These are phyloP conservation scores for Lathronympha strigana DNA, from an alignment of 2,888 invertebrate species.

Conservation along the genomic window DNA sequence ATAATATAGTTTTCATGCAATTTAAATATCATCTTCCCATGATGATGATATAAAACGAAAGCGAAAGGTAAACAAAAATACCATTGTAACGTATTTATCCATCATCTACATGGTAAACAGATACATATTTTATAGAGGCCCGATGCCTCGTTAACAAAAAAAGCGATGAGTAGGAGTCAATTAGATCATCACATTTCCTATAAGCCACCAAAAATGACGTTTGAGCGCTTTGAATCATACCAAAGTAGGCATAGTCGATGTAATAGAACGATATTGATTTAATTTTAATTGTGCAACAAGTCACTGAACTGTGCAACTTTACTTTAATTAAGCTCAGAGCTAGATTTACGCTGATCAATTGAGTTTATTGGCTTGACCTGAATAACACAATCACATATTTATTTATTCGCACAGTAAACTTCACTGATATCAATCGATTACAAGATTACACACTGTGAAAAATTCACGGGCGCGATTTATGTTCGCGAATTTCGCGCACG, in stretches of 20 bases:
- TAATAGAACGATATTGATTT: constrained; percentile 14
- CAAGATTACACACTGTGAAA: constrained; percentile 50
- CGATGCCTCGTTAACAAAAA: constrained; percentile 28
- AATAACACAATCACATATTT: constrained; percentile 54
- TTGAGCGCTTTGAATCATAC: constrained; percentile 53
- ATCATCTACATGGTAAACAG: constrained; percentile 4
- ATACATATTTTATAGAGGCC: constrained; percentile 14
- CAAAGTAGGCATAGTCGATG: constrained; percentile 12
- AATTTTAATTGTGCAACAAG: constrained; percentile 31
- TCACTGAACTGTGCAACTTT: constrained; percentile 49
- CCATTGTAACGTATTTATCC: no score
- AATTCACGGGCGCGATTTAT: constrained; percentile 47
- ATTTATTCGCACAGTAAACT: constrained; percentile 36
- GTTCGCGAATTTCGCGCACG: constrained; percentile 60
- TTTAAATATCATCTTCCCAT: no score
- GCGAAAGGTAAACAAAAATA: no score
- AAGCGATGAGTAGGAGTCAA: constrained; percentile 63
- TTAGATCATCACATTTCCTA: constrained; percentile 65
- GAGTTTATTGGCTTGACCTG: constrained; percentile 49
- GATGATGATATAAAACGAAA: no score
- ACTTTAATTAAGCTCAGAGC: constrained; percentile 58
- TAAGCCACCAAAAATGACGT: constrained; percentile 48
- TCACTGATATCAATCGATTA: constrained; percentile 40
- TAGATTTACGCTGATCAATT: constrained; percentile 51
- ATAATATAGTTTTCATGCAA: no score